phyloP scores from a whole-genome alignment of 2,888 invertebrate genomes.

The Synergus umbraculus region DNA sequence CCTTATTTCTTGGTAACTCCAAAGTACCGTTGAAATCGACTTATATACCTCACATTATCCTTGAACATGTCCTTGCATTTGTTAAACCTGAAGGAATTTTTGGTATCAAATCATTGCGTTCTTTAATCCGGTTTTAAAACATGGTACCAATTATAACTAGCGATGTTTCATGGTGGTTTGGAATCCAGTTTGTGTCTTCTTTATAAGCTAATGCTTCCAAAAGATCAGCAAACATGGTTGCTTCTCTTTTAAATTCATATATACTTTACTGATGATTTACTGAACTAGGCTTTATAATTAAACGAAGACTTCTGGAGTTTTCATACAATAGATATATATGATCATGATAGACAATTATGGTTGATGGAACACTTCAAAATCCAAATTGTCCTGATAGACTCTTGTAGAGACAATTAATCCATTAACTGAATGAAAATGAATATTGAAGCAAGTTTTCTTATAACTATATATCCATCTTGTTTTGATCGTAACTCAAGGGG shows the following conservation, averaged over 20 bases:
- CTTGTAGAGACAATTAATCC: too few relatives aligned
- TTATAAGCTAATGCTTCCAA: too few relatives aligned
- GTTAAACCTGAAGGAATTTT: background rate
- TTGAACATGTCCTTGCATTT: background rate
- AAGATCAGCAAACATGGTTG: background rate
- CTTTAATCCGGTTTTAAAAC: too few relatives aligned
- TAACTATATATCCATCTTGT: background rate
- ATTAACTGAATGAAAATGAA: background rate
- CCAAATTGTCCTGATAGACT: too few relatives aligned
- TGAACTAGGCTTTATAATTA: too few relatives aligned
- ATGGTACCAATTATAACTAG: background rate
- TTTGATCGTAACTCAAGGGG: background rate
- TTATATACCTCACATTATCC: background rate
- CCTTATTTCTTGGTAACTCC: conserved; percentile 11
- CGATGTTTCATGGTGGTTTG: background rate
- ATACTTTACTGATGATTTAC: too few relatives aligned
- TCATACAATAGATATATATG: too few relatives aligned
- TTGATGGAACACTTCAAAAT: too few relatives aligned
- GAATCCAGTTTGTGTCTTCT: background rate
- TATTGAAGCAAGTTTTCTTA: background rate
- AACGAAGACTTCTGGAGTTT: too few relatives aligned
- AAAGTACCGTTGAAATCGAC: conserved; percentile 27
- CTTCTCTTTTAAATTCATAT: too few relatives aligned
- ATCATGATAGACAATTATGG: too few relatives aligned
- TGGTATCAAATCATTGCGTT: background rate